Percentiles rank a stretch among this genome's conserved stretches.
Evolutionary conservation across 2,888 invertebrate genomes (phyloP).

Genomic region (Amiota communis): DNA sequence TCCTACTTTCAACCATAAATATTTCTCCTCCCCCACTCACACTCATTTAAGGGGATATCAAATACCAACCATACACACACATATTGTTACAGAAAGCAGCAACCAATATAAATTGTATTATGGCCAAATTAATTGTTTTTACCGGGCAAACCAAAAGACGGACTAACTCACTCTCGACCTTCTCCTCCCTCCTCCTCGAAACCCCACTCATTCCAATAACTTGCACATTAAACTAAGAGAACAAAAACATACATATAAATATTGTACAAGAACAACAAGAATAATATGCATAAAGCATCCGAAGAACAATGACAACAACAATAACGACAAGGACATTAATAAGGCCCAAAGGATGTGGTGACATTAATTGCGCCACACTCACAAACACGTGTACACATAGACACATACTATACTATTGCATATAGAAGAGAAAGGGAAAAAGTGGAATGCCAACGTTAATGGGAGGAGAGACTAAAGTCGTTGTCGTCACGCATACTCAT

Average conservation of each 20-base stretch:
- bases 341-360: conserved; percentile 67
- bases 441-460: too few species aligned
- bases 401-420: background rate
- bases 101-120: conserved; percentile 68
- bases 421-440: background rate
- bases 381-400: conserved; percentile 39
- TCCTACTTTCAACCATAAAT: background rate
- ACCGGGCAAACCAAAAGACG: conserved; percentile 48
- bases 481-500: conserved; percentile 48
- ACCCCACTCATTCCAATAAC: too few species aligned
- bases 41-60: background rate
- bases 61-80: background rate
- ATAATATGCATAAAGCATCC: conserved; percentile 34
- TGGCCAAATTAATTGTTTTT: conserved; percentile 65
- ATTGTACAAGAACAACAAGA: conserved; percentile 19
- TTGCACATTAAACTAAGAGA: too few species aligned
- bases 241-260: background rate
- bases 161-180: conserved; percentile 48
- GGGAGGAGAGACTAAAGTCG: too few species aligned
- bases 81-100: conserved; percentile 25
- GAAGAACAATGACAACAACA: conserved; percentile 24
- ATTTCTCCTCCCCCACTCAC: background rate
- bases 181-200: conserved; percentile 17
- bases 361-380: conserved; percentile 60
- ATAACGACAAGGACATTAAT: conserved; percentile 60